Evolutionary conservation across 2,113 vertebrate species (phyloP), one percentile per base, ranked within the genome.

Genomic region (Pristiophorus japonicus): DNA sequence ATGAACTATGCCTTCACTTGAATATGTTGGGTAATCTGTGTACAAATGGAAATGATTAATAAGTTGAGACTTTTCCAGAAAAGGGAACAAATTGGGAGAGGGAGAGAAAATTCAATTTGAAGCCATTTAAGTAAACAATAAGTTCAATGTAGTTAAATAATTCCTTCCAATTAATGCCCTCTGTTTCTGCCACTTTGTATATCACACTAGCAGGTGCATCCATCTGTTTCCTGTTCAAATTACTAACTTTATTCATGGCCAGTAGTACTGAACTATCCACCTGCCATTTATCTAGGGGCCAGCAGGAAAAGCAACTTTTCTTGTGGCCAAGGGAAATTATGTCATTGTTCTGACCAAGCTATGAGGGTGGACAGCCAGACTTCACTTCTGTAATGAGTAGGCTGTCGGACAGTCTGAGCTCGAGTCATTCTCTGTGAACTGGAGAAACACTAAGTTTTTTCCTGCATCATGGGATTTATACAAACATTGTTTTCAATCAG

Each of bases 271-370:
- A 94, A 67, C 93, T 73, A 70, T 94, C 20, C 65, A 94, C 93
- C 65, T 94, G 42, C 93, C 65, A 94, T 67, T 70, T 51, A 45
- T 73, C 93, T 51, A 34, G 66, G 65, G 42, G 65, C 38, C 65
- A 66, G 67, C 92, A 94, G 92, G 93, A 94, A 93, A 94, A 51
- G 11, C 14, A 73, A 45, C 42, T 11, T 90, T 90, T 94, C 62
- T 94, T 94, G 42, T 70, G 66, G 65, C 93, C 30, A 94, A 45
- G 38, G 93, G 66, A 70, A 94, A 94, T 94, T 47, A 16, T 67
- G 24, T 67, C 5, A 93, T 94, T 70, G 65, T 67, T 91, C 63
- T 94, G 22, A 67, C 63, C 42, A 47, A 94, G 42, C 4, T 67
- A 14, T 45, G 22, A 30, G 47, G 27, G 42, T 94, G 66, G 66